A percentile compares a stretch with the other conserved stretches of the same genome.
These are phyloP conservation scores for Chroicocephalus ridibundus DNA, from an alignment of 2,113 vertebrate species.

Conservation along the genomic window DNA sequence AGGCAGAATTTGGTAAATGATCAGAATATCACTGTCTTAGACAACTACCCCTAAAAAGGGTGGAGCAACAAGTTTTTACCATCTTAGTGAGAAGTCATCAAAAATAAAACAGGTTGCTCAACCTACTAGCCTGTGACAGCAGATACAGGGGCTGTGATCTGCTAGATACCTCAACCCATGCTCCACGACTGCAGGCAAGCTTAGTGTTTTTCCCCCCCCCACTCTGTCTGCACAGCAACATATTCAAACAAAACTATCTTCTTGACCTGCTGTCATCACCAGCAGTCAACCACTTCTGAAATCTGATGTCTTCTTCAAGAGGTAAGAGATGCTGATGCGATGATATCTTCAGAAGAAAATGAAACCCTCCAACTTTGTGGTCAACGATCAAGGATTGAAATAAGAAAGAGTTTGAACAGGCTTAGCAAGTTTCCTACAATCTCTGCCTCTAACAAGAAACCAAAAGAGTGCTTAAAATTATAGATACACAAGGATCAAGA, in stretches of 20 bases:
- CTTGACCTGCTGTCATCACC: not conserved
- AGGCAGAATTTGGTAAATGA: not conserved
- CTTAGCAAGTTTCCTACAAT: not conserved
- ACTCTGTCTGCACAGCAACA: not conserved
- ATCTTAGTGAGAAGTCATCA: not conserved
- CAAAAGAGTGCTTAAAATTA: not conserved
- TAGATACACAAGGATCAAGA: not conserved
- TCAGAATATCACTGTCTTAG: not conserved
- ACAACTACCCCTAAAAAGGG: not conserved
- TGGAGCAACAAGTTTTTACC: not conserved
- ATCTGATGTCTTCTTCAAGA: not conserved
- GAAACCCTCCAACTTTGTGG: not conserved
- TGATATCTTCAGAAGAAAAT: not conserved
- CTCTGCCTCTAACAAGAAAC: not conserved
- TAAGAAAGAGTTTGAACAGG: not conserved
- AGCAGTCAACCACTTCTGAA: not conserved
- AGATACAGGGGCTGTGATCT: not conserved
- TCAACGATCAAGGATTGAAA: not conserved
- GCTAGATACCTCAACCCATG: not conserved
- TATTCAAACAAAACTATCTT: not conserved
- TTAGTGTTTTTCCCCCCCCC: not conserved
- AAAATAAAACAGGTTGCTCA: not conserved
- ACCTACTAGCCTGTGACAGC: not conserved
- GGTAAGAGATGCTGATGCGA: not conserved
- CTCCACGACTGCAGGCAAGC: not conserved